phyloP scores from a whole-genome alignment of 1,140 invertebrate genomes.

The Drosophila sulfurigaster region DNA sequence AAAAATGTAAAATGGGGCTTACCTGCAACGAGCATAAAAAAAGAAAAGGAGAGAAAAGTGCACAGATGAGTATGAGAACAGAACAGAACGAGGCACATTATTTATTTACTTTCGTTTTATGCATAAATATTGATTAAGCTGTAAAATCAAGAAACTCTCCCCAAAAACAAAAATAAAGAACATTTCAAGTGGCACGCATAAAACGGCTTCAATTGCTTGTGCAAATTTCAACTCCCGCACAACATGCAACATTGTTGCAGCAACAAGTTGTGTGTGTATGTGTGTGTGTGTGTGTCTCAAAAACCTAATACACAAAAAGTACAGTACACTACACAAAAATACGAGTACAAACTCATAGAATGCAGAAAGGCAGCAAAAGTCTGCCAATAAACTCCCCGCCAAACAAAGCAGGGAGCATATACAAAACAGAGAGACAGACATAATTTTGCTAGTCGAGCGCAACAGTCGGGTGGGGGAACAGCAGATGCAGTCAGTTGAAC shows the following conservation, averaged over 20 bases:
- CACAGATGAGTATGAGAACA: neutral
- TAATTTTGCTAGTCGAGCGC: conserved; percentile 50
- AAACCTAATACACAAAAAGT: conserved; percentile 44
- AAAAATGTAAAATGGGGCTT: conserved; percentile 73
- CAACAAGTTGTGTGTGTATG: conserved; percentile 54
- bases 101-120: conserved; percentile 69
- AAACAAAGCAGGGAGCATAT: conserved; percentile 36
- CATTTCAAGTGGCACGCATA: conserved; percentile 42
- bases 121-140: conserved; percentile 78
- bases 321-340: conserved; percentile 68
- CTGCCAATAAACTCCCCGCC: conserved; percentile 12
- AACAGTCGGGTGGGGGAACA: conserved; percentile 25
- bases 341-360: conserved; percentile 52
- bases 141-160: conserved; percentile 52
- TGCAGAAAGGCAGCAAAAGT: conserved; percentile 30
- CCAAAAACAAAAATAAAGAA: conserved; percentile 33
- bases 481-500: conserved; percentile 65
- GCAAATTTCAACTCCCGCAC: conserved; percentile 21
- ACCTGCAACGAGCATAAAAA: conserved; percentile 74
- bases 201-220: conserved; percentile 60
- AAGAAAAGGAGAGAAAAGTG: no score
- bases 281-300: conserved; percentile 7
- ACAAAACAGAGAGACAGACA: conserved; percentile 29
- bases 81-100: conserved; percentile 30
- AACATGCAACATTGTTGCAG: conserved; percentile 63